These are phyloP conservation scores for Osmerus eperlanus DNA, from an alignment of 2,113 vertebrate species.

Conservation along the genomic window DNA sequence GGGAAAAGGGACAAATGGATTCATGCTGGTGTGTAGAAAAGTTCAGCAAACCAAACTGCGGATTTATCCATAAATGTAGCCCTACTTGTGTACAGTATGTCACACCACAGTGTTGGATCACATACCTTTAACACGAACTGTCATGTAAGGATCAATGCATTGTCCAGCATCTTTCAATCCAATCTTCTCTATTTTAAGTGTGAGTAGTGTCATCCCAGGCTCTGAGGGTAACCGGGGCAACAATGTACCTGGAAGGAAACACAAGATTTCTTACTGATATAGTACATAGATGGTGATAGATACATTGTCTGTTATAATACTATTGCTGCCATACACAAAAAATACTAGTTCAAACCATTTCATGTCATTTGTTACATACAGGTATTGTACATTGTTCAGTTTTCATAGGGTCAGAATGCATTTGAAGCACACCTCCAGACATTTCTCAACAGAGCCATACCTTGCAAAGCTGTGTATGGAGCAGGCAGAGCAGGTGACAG, in stretches of 20 bases:
- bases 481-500: conserved; percentile 59
- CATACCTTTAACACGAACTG: conserved; percentile 92
- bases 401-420: too few relatives aligned
- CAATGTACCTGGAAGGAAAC: conserved; percentile 81
- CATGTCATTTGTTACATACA: too few relatives aligned
- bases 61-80: too few relatives aligned
- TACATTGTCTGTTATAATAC: neutral
- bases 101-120: neutral
- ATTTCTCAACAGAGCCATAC: conserved; percentile 54
- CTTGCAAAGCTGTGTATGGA: conserved; percentile 71
- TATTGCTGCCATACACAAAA: too few relatives aligned
- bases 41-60: too few relatives aligned
- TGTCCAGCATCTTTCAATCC: conserved; percentile 97
- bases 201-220: conserved; percentile 92
- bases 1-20: conserved; percentile 6
- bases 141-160: conserved; percentile 97
- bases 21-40: neutral
- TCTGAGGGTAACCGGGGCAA: conserved; percentile 94
- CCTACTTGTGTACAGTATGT: neutral
- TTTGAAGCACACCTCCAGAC: neutral
- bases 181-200: conserved; percentile 94
- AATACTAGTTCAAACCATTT: too few relatives aligned
- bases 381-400: too few relatives aligned
- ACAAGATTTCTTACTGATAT: neutral
- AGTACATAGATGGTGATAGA: neutral